These are phyloP conservation scores for Mustelus asterias DNA, from an alignment of 2,113 vertebrate species.

Conservation along the genomic window DNA sequence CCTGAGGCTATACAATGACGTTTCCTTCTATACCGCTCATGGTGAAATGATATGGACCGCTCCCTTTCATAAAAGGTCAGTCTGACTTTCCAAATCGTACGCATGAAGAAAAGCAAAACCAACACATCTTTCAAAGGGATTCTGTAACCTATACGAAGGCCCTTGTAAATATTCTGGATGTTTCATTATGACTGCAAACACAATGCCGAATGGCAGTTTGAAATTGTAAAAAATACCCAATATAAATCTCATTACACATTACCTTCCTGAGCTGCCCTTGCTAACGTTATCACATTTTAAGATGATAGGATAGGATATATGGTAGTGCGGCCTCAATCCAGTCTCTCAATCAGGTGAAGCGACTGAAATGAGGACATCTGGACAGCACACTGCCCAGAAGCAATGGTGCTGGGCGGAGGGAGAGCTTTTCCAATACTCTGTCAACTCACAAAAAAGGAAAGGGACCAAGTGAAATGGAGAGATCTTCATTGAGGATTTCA, in stretches of 20 bases:
- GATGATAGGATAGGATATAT: background rate
- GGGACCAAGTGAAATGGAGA: background rate
- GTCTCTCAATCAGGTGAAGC: background rate
- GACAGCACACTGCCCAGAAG: background rate
- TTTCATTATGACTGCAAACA: background rate
- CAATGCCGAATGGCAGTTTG: background rate
- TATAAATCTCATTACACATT: background rate
- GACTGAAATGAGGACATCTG: background rate
- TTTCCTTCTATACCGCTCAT: background rate
- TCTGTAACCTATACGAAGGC: background rate
- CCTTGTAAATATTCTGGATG: background rate
- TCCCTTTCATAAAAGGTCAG: background rate
- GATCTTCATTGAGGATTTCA: background rate
- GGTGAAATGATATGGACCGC: background rate
- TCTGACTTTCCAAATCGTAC: background rate
- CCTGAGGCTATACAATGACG: background rate
- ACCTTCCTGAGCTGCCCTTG: background rate
- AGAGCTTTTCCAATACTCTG: background rate
- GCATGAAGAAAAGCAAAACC: background rate
- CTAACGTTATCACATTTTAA: background rate
- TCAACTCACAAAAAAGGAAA: background rate
- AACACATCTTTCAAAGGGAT: background rate
- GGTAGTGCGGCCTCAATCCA: background rate
- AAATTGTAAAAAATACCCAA: background rate
- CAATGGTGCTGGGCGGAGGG: background rate